Evolutionary conservation across 2,888 invertebrate genomes (phyloP), one percentile per base, ranked within the genome.

Genomic region (Thelaira solivaga): DNA sequence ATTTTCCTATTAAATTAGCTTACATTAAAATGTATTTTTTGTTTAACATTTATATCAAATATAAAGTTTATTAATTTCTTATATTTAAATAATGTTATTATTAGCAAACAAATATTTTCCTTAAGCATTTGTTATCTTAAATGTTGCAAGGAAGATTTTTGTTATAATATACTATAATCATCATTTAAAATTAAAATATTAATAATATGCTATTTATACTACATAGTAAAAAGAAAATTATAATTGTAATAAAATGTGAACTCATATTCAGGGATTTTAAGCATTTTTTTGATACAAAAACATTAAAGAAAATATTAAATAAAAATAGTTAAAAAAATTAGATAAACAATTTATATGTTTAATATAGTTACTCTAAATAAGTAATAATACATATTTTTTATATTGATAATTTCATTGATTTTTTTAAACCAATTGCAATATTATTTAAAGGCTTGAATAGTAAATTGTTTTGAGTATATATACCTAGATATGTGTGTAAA

Each of bases 191-290:
- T 43, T 20, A 59, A 65, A 13, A 7, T 47, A 4, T 53, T 61
- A 24, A 26, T 45, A 57, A 51, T 36, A 49, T 29, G 43, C 43
- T 31, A 73, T 59, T 76, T 72, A 67, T 57, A 80, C 51, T 49
- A 49, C 16, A 43, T 24, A 47, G 47, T 57, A 41, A 55, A 62
- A 45, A n/a, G n/a, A n/a, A 62, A 82, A 80, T 61, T 69, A 55
- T 80, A 59, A 82, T 81, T 79, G 71, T 80, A 81, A 82, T 81
- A 82, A 83, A 80, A 81, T 73, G 82, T 84, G 81, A 88, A 87
- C 83, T 85, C 86, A 86, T 86, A 85, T 88, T 88, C 88, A 88
- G 88, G 88, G 88, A 88, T 86, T 86, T 85, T 87, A 87, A 87
- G 87, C 87, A 88, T 88, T 88, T 88, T 87, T 86, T 85, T 78